phyloP scores from a whole-genome alignment of 2,888 invertebrate genomes.

The Beris morrisii region DNA sequence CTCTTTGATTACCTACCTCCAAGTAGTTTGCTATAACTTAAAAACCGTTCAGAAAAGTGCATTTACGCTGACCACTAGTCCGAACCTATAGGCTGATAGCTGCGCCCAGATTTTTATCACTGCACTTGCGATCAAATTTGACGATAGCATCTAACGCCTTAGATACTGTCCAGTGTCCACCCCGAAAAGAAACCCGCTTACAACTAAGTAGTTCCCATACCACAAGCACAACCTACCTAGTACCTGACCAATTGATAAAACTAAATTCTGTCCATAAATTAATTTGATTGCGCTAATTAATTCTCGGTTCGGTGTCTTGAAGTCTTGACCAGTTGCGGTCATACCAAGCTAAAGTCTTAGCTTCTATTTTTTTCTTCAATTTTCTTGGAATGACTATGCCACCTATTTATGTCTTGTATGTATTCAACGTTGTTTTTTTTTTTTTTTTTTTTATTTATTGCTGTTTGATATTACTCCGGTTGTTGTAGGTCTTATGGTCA shows the following conservation, averaged over 20 bases:
- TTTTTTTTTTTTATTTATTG: neutral
- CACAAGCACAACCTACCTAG: too few relatives aligned
- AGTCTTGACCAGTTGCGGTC: neutral
- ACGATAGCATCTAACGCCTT: too few relatives aligned
- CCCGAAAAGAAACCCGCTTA: too few relatives aligned
- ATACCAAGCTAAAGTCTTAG: neutral
- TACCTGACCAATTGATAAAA: conserved; percentile 34
- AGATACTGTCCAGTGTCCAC: too few relatives aligned
- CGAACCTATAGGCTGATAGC: too few relatives aligned
- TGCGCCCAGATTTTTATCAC: too few relatives aligned
- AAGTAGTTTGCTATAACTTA: too few relatives aligned
- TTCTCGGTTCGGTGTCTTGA: conserved; percentile 28
- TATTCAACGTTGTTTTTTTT: neutral
- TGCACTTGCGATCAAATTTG: too few relatives aligned
- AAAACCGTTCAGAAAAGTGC: too few relatives aligned
- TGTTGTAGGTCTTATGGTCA: neutral
- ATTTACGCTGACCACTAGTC: too few relatives aligned
- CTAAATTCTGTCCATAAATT: conserved; percentile 37
- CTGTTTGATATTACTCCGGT: neutral
- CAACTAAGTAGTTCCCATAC: too few relatives aligned
- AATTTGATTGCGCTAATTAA: conserved; percentile 39
- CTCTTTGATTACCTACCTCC: too few relatives aligned
- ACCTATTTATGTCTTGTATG: conserved; percentile 8
- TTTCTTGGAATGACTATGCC: neutral
- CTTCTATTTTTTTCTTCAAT: neutral